phyloP scores from a whole-genome alignment of 2,888 invertebrate genomes.

The Agriopis aurantiaria region DNA sequence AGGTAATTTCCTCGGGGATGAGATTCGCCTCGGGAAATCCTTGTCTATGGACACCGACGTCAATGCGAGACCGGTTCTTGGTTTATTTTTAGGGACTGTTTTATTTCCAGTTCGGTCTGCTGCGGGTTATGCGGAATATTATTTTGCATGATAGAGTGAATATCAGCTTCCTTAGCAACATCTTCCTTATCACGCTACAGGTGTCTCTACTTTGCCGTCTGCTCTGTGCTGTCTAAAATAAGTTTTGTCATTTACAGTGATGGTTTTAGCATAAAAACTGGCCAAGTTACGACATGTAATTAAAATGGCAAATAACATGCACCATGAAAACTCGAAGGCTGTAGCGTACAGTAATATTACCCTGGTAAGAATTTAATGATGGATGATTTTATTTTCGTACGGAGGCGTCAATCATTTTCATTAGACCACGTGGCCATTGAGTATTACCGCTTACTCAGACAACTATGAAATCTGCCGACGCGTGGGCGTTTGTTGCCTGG shows the following conservation, averaged over 20 bases:
- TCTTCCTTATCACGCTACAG: background rate
- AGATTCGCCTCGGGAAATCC: conserved; percentile 66
- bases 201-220: background rate
- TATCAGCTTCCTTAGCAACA: too few species aligned
- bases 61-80: conserved; percentile 41
- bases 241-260: too few species aligned
- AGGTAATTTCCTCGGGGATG: conserved; percentile 79
- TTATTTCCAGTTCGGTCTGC: conserved; percentile 21
- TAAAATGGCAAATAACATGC: background rate
- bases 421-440: conserved; percentile 18
- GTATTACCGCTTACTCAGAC: conserved; percentile 11
- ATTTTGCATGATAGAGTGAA: background rate
- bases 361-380: background rate
- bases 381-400: background rate
- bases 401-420: conserved; percentile 5
- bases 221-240: background rate
- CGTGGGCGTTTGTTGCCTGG: conserved; percentile 40
- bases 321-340: background rate
- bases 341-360: background rate
- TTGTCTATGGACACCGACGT: conserved; percentile 59
- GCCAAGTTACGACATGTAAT: background rate
- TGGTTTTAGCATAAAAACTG: background rate
- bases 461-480: conserved; percentile 10
- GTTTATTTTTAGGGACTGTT: conserved; percentile 25
- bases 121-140: conserved; percentile 32